Base-by-base conservation (phyloP, 2,888 invertebrate species). In the Coelopa pilipes region DNA sequence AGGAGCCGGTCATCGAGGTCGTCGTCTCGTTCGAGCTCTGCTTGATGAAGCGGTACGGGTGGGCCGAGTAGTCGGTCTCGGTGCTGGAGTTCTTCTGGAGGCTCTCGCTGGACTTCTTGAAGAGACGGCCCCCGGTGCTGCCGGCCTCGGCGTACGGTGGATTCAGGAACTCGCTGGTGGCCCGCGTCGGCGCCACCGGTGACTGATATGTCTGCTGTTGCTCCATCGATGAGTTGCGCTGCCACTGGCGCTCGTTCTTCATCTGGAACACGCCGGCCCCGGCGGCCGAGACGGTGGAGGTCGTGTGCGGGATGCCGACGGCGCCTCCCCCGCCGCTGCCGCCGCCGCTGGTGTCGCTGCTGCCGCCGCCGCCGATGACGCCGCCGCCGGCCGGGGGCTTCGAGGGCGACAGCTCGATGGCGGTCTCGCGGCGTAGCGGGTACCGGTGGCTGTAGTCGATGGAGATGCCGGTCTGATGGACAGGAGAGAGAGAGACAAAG, bases 11-110 rank as follows among this genome's bases (percentile, higher is more conserved):
- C 78, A 85, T 82, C 68, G 88, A 88, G 75, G 87, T 87, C 74
- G 85, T 88, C n/a, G 88, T 88, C 76, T 88, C 88, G 71, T 88
- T 88, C 57, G 88, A 88, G 76, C 87, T 87, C 82, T 88, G 88
- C 77, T 88, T 88, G 59, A 88, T 88, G 63, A 88, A 85, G 66
- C 85, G 84, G 79, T 88, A 88, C 59, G 88, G 88, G 80, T 87
- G 87, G 9, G 85, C 83, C 57, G 88, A 88, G 76, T 87, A 88
- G 70, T 88, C 88, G 13, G 88, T 88, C 13, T 88, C 88, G 7
- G 88, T 87, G 79, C 88, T 88, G 17, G 88, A 88, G 75, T 88
- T 88, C 78, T 88, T 88, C 67, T 87, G 88, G 53, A 88, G 73
- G 63, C 88, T 88, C 79, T 88, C 88, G 78, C 84, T 86, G 46